These are phyloP conservation scores for Centropus unirufus DNA, from an alignment of 2,113 vertebrate species.

Conservation along the genomic window DNA sequence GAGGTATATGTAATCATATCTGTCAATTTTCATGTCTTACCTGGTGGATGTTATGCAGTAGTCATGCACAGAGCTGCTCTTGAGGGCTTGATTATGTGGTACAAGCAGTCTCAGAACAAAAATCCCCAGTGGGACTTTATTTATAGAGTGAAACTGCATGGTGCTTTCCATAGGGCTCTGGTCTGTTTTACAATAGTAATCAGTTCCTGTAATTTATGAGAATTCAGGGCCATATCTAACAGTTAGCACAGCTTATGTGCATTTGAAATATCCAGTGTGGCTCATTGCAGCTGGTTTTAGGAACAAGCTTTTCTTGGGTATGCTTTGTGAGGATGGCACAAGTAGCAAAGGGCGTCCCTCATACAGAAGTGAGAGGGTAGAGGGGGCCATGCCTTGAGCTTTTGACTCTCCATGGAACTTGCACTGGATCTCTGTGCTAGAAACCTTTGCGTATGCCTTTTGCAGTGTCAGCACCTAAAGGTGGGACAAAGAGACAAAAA, in stretches of 20 bases:
- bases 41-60: neutral
- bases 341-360: fast-evolving
- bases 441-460: neutral
- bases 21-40: neutral
- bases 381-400: neutral
- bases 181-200: neutral
- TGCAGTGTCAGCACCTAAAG: neutral
- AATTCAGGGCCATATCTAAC: neutral
- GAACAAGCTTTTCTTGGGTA: neutral
- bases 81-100: neutral
- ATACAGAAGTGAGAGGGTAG: neutral
- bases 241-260: neutral
- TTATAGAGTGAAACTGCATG: neutral
- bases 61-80: neutral
- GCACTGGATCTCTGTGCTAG: neutral
- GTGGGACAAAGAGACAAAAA: neutral
- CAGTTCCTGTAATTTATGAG: constrained; percentile 25
- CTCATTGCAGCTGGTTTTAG: neutral
- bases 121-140: neutral
- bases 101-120: constrained; percentile 15
- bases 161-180: constrained; percentile 36
- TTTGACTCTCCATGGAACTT: neutral
- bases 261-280: neutral
- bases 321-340: neutral
- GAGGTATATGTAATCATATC: neutral